Evolutionary conservation across 2,888 invertebrate genomes (phyloP).

Genomic region (Disparrhopalites patrizii): DNA sequence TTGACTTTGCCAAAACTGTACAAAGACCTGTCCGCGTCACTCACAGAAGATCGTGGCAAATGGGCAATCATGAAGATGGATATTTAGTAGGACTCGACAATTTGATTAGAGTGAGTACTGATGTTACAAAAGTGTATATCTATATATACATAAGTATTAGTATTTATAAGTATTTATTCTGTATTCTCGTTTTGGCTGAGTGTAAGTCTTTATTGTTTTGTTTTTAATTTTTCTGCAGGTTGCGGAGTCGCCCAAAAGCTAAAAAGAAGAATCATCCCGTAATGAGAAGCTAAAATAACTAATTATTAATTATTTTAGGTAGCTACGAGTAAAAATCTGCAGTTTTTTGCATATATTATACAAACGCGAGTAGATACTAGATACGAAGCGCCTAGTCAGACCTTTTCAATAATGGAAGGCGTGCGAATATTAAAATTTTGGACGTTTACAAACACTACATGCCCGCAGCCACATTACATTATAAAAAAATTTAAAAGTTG

Average conservation of each 20-base stretch:
- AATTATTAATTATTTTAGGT: background rate
- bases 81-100: slow-evolving; percentile 88
- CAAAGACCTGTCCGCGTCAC: slow-evolving; percentile 69
- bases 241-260: no score
- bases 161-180: slow-evolving; percentile 3
- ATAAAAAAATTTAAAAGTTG: no score
- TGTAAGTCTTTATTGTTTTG: no score
- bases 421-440: background rate
- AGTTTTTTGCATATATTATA: background rate
- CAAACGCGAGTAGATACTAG: slow-evolving; percentile 9
- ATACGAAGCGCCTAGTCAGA: slow-evolving; percentile 17
- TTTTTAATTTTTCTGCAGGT: background rate
- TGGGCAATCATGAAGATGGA: slow-evolving; percentile 97
- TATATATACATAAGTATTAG: no score
- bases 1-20: slow-evolving; percentile 93
- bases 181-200: background rate
- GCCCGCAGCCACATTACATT: no score
- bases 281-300: no score
- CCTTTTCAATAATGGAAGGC: background rate
- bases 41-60: slow-evolving; percentile 77
- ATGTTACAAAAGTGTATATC: no score
- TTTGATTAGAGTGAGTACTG: slow-evolving; percentile 69
- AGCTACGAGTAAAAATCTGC: no score
- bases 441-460: no score
- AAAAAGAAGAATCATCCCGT: no score